These are phyloP conservation scores for Slavum lentiscoides DNA, from an alignment of 2,888 invertebrate species.

Conservation along the genomic window DNA sequence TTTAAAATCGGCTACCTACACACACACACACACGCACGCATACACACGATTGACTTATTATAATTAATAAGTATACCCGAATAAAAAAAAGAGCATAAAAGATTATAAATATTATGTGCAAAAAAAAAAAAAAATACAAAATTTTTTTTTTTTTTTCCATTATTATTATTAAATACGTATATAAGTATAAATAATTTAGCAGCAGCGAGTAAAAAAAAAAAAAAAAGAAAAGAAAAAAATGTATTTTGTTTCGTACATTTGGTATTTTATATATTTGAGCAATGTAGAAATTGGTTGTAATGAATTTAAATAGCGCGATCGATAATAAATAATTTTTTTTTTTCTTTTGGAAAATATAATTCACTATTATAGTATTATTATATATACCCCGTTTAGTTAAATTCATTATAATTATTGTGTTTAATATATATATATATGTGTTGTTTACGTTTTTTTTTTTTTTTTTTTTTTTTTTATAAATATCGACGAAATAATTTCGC, in stretches of 20 bases:
- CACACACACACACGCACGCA: no score
- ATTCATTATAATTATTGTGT: background rate
- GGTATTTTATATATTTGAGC: conserved; percentile 17
- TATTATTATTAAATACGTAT: background rate
- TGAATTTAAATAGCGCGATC: background rate
- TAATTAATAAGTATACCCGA: no score
- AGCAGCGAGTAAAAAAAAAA: background rate
- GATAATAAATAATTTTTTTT: background rate
- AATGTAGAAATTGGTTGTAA: conserved; percentile 2
- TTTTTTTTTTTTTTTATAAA: no score
- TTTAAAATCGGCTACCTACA: no score
- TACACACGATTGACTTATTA: no score
- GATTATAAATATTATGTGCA: no score
- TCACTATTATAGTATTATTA: background rate
- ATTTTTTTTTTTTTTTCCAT: no score
- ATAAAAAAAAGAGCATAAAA: no score
- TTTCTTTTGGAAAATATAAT: conserved; percentile 31
- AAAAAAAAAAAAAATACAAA: no score
- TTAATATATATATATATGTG: background rate
- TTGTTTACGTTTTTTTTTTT: no score
- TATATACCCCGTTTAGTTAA: conserved; percentile 12
- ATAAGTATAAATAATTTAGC: background rate
- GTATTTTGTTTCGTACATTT: background rate
- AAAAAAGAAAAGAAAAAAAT: background rate
- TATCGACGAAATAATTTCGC: no score